phyloP scores from a whole-genome alignment of 37 sponge, comb jelly and placozoan species.

The Amphimedon queenslandica region DNA sequence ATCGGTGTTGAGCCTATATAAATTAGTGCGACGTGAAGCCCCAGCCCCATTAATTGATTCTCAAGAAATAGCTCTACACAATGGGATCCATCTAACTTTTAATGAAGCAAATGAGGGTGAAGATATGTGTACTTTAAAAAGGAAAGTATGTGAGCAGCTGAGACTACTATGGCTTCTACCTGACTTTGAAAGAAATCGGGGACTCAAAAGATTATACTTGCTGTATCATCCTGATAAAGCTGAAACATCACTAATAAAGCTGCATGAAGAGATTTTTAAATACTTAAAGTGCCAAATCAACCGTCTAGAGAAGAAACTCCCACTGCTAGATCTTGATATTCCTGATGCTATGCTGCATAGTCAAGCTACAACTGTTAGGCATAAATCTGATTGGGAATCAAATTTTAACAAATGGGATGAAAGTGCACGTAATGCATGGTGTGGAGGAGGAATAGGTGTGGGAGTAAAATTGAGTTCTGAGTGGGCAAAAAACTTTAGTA shows the following conservation, averaged over 20 bases:
- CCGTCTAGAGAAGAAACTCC: background rate
- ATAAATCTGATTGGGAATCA: background rate
- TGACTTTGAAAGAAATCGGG: slow-evolving; percentile 1
- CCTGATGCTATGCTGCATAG: background rate
- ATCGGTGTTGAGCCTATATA: background rate
- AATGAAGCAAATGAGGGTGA: background rate
- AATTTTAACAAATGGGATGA: background rate
- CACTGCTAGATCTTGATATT: slow-evolving; percentile 11
- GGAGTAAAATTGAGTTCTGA: too few species aligned
- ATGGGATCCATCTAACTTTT: background rate
- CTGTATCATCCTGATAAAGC: slow-evolving; percentile 50
- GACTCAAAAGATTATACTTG: slow-evolving; percentile 38
- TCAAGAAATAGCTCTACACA: background rate
- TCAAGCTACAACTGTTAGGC: too few species aligned
- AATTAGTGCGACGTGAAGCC: background rate
- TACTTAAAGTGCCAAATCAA: slow-evolving; percentile 32
- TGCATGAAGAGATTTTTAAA: slow-evolving; percentile 40
- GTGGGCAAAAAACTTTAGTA: too few species aligned
- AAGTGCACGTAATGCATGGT: background rate
- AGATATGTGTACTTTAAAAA: background rate
- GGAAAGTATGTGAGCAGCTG: slow-evolving; percentile 13
- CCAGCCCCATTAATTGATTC: too few species aligned
- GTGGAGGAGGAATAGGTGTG: background rate
- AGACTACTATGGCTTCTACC: slow-evolving; percentile 31
- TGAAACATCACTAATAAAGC: slow-evolving; percentile 12